Evolutionary conservation across 2,113 vertebrate species (phyloP).

Genomic region (Oreotrochilus melanogaster): DNA sequence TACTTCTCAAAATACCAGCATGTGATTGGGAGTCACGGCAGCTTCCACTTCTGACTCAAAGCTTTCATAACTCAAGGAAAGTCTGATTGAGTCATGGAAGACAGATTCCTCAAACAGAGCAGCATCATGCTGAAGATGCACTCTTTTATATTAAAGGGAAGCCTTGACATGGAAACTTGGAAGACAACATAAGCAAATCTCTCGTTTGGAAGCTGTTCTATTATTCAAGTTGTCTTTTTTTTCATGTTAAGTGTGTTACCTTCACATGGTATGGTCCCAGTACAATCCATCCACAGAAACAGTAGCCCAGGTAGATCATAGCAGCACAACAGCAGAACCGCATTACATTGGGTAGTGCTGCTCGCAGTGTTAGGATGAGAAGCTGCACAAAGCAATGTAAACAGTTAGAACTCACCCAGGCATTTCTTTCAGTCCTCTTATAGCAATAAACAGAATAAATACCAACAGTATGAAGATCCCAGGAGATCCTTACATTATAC

Average conservation of each 20-base stretch:
- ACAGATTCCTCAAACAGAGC: background rate
- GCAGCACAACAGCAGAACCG: slow-evolving; percentile 92
- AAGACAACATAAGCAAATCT: background rate
- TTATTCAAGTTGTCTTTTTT: background rate
- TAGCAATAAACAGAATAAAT: slow-evolving; percentile 52
- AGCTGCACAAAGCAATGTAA: slow-evolving; percentile 77
- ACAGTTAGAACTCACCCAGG: slow-evolving; percentile 30
- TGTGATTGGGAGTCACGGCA: slow-evolving; percentile 19
- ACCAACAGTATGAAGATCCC: slow-evolving; percentile 36
- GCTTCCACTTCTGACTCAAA: slow-evolving; percentile 48
- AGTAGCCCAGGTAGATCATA: slow-evolving; percentile 96
- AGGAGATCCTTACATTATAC: slow-evolving; percentile 88
- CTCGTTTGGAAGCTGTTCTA: background rate
- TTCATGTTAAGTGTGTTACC: slow-evolving; percentile 70
- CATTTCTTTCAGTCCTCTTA: background rate
- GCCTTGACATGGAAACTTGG: background rate
- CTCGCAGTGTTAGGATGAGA: slow-evolving; percentile 87
- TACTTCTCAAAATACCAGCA: slow-evolving; percentile 44
- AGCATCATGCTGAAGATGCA: background rate
- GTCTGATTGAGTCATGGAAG: background rate
- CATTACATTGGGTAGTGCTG: slow-evolving; percentile 89
- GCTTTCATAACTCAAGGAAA: slow-evolving; percentile 24
- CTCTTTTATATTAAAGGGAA: slow-evolving; percentile 26
- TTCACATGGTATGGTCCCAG: slow-evolving; percentile 94
- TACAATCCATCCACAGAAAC: slow-evolving; percentile 98